Evolutionary conservation across 2,888 invertebrate species (phyloP).

Genomic region (Trimorus sp.): DNA sequence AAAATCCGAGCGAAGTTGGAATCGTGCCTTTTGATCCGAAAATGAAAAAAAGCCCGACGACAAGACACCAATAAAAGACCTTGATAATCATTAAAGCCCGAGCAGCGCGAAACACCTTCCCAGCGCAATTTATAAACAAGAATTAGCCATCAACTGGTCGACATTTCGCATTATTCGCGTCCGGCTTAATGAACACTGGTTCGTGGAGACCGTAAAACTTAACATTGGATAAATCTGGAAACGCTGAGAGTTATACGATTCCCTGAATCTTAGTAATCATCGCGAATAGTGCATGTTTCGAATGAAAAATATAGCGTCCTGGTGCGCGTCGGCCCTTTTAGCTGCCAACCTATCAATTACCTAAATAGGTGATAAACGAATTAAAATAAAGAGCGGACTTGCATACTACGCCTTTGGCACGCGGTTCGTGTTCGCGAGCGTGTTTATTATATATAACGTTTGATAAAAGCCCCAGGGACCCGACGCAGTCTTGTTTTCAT

Average conservation of each 20-base stretch:
- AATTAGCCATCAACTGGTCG: slow-evolving; percentile 34
- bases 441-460: slow-evolving; percentile 60
- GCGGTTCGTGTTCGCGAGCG: slow-evolving; percentile 64
- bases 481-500: slow-evolving; percentile 5
- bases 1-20: no score
- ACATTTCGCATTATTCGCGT: slow-evolving; percentile 43
- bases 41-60: neutral
- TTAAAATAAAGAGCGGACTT: slow-evolving; percentile 70
- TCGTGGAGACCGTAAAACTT: slow-evolving; percentile 48
- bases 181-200: slow-evolving; percentile 43
- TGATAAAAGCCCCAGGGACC: slow-evolving; percentile 27
- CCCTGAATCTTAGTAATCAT: slow-evolving; percentile 38
- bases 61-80: slow-evolving; percentile 16
- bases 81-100: slow-evolving; percentile 31
- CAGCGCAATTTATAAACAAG: slow-evolving; percentile 18
- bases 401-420: slow-evolving; percentile 68
- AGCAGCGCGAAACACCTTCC: slow-evolving; percentile 20
- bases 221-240: slow-evolving; percentile 55
- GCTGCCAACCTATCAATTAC: slow-evolving; percentile 53
- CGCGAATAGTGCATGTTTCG: slow-evolving; percentile 36
- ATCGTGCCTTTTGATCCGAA: neutral
- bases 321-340: slow-evolving; percentile 44
- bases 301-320: slow-evolving; percentile 37
- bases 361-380: slow-evolving; percentile 74
- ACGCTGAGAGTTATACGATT: slow-evolving; percentile 42